Evolutionary conservation across 2,888 invertebrate genomes (phyloP), one percentile per base, ranked within the genome.

Genomic region (Drosophila melanosoma): DNA sequence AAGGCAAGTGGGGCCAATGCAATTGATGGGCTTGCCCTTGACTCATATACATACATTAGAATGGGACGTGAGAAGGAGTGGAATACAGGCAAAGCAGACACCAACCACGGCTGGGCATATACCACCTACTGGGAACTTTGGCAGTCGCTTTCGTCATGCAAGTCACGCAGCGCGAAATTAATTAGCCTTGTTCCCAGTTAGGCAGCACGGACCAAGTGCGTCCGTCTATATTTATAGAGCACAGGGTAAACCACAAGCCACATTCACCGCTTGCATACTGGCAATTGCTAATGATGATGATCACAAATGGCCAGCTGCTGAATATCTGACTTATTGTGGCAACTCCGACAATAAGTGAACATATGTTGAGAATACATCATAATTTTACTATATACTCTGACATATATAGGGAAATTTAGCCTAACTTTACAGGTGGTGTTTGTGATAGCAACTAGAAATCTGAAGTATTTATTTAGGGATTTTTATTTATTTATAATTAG

Each of bases 141-240:
- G 40, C 29, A 57, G 35, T 26, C 56, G n/a, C n/a, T 65, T 82
- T 77, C 67, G 52, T 52, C 75, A 84, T 88, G 86, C 83, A 67
- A 81, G 88, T 85, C 83, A 84, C 83, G 88, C 81, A 88, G 72
- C 51, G 62, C 38, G 52, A 88, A 84, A 84, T 84, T 84, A 84
- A 84, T 84, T 84, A 84, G 83, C 78, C 81, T 72, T 80, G 88
- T 70, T 83, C 78, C 78, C 83, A 70, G 74, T 74, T 82, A 79
- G 71, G 70, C 76, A 67, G 81, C 70, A 65, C 45, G 20, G 12
- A 12, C 53, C 23, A 63, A 75, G 68, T 76, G 60, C 63, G 62
- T 8, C 38, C 48, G 38, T 45, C 15, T 23, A 20, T 40, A 67
- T 66, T 62, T 49, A 73, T 60, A 56, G 59, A 12, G 49, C 58